A percentile compares a stretch with the other conserved stretches of the same genome.
Conservation (phyloP, 2,797 vertebrate species). For the Hylomyscus alleni region DNA sequence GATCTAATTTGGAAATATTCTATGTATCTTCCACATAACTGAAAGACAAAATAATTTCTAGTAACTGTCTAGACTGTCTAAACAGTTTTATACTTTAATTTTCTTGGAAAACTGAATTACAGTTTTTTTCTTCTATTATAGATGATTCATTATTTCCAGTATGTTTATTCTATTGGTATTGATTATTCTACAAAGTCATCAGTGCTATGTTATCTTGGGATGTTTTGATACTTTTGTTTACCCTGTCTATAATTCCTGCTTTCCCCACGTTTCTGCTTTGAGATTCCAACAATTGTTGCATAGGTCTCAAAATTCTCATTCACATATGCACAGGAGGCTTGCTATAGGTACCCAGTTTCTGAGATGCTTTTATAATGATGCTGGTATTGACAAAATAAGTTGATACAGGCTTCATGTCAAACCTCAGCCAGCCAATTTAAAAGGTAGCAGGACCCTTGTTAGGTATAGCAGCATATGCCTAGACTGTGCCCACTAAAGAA, state of each 20-base stretch:
- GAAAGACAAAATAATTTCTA: conserved; percentile 63
- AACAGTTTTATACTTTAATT: neutral
- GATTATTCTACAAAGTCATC: conserved; percentile 9
- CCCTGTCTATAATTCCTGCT: neutral
- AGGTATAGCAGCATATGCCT: neutral
- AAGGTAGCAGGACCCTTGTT: neutral
- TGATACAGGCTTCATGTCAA: neutral
- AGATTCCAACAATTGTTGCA: neutral
- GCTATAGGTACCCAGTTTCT: neutral
- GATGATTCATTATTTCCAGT: neutral
- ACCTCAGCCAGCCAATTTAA: neutral
- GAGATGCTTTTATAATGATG: neutral
- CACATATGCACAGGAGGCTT: neutral
- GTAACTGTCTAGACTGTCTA: neutral
- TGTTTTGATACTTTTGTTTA: conserved; percentile 9
- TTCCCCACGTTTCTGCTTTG: conserved; percentile 47
- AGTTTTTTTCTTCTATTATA: neutral
- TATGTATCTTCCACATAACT: neutral
- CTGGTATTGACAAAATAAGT: neutral
- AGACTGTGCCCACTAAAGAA: neutral
- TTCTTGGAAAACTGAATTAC: neutral
- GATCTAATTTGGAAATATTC: neutral
- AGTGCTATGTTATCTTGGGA: neutral
- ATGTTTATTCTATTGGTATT: conserved; percentile 45
- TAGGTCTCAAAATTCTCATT: conserved; percentile 13